phyloP scores from a whole-genome alignment of 2,888 invertebrate genomes.

The Spodoptera littoralis region DNA sequence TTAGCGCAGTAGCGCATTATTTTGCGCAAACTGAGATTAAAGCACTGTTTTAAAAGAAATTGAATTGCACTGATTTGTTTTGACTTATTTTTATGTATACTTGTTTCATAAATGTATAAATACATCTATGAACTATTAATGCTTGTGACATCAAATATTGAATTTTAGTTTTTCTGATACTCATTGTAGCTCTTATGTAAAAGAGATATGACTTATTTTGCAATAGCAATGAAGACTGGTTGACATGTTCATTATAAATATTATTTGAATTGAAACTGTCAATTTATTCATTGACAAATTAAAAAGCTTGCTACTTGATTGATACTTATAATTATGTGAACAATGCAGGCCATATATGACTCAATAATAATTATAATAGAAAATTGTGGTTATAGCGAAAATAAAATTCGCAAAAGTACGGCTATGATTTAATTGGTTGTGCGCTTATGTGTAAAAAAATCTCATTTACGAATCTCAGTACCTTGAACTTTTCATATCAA shows the following conservation, averaged over 20 bases:
- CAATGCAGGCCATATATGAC: constrained; percentile 27
- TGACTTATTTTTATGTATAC: too few species aligned
- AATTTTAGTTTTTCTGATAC: too few species aligned
- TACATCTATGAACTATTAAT: too few species aligned
- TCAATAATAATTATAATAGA: not conserved
- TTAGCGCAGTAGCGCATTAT: constrained; percentile 1
- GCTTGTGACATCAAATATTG: too few species aligned
- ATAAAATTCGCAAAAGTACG: not conserved
- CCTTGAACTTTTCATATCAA: too few species aligned
- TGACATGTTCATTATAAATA: too few species aligned
- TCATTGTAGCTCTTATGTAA: too few species aligned
- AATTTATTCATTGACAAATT: not conserved
- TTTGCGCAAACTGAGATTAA: constrained; percentile 18
- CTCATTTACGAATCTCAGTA: constrained; percentile 25
- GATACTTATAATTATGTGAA: not conserved
- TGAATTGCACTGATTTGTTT: constrained; percentile 31
- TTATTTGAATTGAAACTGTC: too few species aligned
- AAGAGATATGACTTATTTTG: too few species aligned
- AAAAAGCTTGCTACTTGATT: not conserved
- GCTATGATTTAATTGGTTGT: constrained; percentile 15
- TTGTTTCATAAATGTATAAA: too few species aligned
- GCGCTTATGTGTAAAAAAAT: constrained; percentile 15
- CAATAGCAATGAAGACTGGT: too few species aligned
- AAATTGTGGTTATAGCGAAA: not conserved
- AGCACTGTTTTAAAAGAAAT: constrained; percentile 29